phyloP scores from a whole-genome alignment of 2,113 vertebrate genomes.

The Phainopepla nitens region DNA sequence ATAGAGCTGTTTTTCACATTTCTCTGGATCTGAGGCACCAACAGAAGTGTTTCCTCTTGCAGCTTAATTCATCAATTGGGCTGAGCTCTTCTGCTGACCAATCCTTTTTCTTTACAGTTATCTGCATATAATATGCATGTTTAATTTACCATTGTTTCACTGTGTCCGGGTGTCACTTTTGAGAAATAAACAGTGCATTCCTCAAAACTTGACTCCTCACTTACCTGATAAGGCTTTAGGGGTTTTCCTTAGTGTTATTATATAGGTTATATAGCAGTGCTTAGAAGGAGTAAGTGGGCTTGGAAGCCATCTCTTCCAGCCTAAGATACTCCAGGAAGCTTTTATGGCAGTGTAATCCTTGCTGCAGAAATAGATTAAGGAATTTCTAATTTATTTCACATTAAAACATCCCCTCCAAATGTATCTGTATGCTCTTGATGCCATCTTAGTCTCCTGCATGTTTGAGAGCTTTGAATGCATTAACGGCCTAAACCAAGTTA shows the following conservation, averaged over 20 bases:
- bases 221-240: neutral
- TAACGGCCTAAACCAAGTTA: neutral
- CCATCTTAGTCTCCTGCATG: neutral
- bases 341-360: neutral
- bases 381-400: neutral
- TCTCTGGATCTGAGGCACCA: neutral
- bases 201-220: neutral
- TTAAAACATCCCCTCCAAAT: neutral
- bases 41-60: neutral
- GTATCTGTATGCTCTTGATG: neutral
- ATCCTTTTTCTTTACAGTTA: fast-evolving
- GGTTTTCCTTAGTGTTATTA: neutral
- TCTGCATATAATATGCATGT: neutral
- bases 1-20: neutral
- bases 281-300: neutral
- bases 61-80: neutral
- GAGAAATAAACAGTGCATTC: neutral
- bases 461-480: neutral
- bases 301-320: neutral
- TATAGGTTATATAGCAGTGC: neutral
- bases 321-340: neutral
- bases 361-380: neutral
- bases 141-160: neutral
- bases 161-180: neutral
- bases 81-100: neutral